Evolutionary conservation across 2,797 vertebrate species (phyloP).

Genomic region (Pristis pectinata): DNA sequence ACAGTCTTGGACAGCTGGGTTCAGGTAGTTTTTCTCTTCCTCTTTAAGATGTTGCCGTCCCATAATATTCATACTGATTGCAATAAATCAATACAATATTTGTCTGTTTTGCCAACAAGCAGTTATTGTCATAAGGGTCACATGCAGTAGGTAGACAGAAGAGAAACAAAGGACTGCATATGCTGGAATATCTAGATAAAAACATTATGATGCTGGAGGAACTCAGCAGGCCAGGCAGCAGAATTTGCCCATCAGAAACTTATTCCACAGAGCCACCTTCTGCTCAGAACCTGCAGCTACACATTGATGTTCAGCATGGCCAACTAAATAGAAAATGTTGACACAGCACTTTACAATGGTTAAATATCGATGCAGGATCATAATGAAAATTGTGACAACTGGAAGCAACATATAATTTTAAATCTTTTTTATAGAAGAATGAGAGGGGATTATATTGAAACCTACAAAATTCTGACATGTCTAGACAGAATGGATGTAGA

Average conservation of each 20-base stretch:
- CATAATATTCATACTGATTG: not conserved
- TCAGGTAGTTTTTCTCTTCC: not conserved
- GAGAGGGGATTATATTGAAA: too few relatives aligned
- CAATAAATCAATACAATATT: not conserved
- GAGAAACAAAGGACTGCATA: too few relatives aligned
- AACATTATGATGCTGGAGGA: too few relatives aligned
- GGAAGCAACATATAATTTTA: not conserved
- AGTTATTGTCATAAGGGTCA: not conserved
- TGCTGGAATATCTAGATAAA: too few relatives aligned
- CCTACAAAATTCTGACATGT: too few relatives aligned
- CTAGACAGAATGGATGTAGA: too few relatives aligned
- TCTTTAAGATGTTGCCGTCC: not conserved
- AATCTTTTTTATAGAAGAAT: too few relatives aligned
- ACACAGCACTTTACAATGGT: not conserved
- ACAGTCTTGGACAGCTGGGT: not conserved
- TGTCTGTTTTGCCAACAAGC: not conserved
- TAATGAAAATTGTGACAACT: not conserved
- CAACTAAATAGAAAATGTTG: not conserved
- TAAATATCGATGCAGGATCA: not conserved
- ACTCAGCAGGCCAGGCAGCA: too few relatives aligned
- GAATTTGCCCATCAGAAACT: not conserved
- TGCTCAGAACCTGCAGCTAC: not conserved
- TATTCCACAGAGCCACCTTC: not conserved
- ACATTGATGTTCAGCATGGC: not conserved
- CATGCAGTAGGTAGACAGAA: not conserved